Conservation (phyloP, 2,797 vertebrate species). For the Knipowitschia caucasica region DNA sequence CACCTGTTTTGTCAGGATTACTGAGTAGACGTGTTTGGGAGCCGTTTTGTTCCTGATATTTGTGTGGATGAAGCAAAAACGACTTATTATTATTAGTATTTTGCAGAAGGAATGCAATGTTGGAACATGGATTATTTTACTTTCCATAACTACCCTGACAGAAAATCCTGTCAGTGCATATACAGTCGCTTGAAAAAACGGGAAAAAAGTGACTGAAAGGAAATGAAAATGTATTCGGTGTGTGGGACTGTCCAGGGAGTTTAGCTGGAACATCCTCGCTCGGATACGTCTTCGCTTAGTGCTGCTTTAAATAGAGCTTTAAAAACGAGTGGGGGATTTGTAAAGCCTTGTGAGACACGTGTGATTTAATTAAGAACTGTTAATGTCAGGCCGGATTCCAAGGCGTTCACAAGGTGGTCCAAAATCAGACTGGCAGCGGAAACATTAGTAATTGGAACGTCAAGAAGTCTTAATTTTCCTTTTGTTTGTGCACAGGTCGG, state of each 20-base stretch:
- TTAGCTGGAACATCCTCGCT: conserved; percentile 55
- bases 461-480: no score
- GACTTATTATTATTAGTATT: no score
- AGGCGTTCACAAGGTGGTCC: background rate
- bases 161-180: conserved; percentile 36
- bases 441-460: no score
- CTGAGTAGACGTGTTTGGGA: no score
- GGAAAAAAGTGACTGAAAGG: conserved; percentile 47
- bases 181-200: conserved; percentile 55
- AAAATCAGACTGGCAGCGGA: conserved; percentile 18
- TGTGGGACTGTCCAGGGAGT: conserved; percentile 53
- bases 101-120: no score
- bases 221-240: conserved; percentile 66
- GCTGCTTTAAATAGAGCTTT: conserved; percentile 15
- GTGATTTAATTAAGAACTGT: conserved; percentile 3
- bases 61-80: no score
- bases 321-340: conserved; percentile 1
- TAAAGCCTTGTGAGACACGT: background rate
- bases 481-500: no score
- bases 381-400: background rate
- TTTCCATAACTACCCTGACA: no score
- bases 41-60: no score
- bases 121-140: no score
- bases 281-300: conserved; percentile 36
- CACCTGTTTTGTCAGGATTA: no score